A percentile compares a stretch with the other conserved stretches of the same genome.
Conservation (phyloP, 2,113 vertebrate genomes). For the Pollachius pollachius region DNA sequence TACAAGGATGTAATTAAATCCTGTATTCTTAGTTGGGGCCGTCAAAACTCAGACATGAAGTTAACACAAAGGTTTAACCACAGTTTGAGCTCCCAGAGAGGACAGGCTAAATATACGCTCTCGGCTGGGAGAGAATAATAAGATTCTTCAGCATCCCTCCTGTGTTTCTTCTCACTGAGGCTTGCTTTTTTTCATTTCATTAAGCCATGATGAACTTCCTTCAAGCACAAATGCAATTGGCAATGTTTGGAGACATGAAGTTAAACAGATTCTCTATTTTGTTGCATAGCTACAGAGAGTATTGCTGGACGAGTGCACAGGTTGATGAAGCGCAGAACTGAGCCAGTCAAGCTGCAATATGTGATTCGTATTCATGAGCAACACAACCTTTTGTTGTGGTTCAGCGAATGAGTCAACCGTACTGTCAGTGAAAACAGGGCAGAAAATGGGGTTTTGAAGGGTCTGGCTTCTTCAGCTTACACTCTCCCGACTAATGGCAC, state of each 20-base stretch:
- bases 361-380: not conserved
- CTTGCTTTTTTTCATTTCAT: conserved; percentile 18
- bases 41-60: not conserved
- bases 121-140: conserved; percentile 44
- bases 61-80: conserved; percentile 44
- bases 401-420: not conserved
- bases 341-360: not conserved
- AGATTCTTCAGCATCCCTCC: conserved; percentile 38
- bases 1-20: no score
- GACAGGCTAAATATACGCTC: conserved; percentile 39
- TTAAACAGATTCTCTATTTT: not conserved
- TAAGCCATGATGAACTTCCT: conserved; percentile 22
- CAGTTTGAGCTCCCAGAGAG: conserved; percentile 32
- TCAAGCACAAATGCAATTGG: conserved; percentile 17
- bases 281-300: conserved; percentile 5
- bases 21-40: no score
- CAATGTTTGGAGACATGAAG: not conserved
- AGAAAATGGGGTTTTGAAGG: no score
- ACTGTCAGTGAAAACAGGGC: not conserved
- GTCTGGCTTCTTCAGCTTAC: no score
- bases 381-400: not conserved
- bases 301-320: not conserved
- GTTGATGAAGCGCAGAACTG: conserved; percentile 1
- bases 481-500: no score
- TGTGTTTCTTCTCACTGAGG: conserved; percentile 32